Base-by-base conservation (phyloP, 2,888 invertebrate species). In the Leucozona laternaria region DNA sequence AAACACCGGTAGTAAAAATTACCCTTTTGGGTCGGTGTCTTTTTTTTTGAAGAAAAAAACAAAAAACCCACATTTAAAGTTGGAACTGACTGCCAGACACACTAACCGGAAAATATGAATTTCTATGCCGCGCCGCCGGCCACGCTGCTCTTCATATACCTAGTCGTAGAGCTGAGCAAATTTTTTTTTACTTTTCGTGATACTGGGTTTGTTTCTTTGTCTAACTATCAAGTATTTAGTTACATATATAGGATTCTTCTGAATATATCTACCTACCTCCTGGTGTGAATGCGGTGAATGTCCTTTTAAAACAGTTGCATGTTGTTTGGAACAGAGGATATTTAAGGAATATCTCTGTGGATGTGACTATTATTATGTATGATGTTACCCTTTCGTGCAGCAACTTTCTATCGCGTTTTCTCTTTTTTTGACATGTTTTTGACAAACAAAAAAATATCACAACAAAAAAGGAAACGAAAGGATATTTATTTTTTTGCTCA, bases 381-480 rank as follows among this genome's bases (percentile, higher is more conserved):
- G 6, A 76, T 73, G 62, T 81, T 79, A 86, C 86, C 86, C 86
- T 86, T 86, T 86, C 75, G 58, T 57, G 86, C 48, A 75, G 75
- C 79, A 86, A 79, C 75, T 86, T 86, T 82, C 78, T 79, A 79
- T 79, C 64, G 78, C 78, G 86, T 86, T 86, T 86, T 86, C 70
- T 78, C 72, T 64, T 70, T 82, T 82, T 70, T 58, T 80, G 72
- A 79, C 75, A 83, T 75, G 75, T 79, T 81, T 86, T 86, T 86
- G 81, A 45, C 81, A 86, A 86, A 86, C 66, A 79, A 57, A 45
- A 43, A 53, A 37, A 50, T 45, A 60, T 31, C 45, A 57, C 8
- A 55, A 43, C n/a, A 70, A 37, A 20, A 64, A 79, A 71, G 72
- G 75, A 83, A 20, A 76, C 1, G 37, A 70, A 72, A 75, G 71